Percentiles rank a stretch among this genome's conserved stretches.
phyloP scores from a whole-genome alignment of 2,888 invertebrate species.

The Xylota segnis region DNA sequence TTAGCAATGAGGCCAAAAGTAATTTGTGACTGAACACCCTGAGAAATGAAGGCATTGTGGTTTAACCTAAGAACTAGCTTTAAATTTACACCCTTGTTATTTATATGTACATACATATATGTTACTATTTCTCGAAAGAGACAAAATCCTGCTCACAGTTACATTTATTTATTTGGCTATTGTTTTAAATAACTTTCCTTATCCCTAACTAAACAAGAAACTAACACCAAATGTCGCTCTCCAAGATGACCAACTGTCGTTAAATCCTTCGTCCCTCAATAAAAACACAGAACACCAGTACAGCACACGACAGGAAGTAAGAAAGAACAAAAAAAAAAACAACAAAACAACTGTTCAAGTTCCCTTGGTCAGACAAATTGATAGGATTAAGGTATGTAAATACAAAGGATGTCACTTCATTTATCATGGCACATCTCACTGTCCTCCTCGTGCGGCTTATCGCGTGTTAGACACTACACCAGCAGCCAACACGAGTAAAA shows the following conservation, averaged over 20 bases:
- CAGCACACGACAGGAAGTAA: conserved; percentile 6
- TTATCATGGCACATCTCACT: conserved; percentile 58
- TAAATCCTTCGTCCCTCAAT: conserved; percentile 4
- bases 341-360: conserved; percentile 65
- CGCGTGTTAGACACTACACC: conserved; percentile 57
- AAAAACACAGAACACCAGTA: conserved; percentile 12
- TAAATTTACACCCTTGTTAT: too few species aligned
- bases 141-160: neutral
- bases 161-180: neutral
- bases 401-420: conserved; percentile 72
- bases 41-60: too few species aligned
- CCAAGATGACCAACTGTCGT: conserved; percentile 53
- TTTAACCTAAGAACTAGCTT: too few species aligned
- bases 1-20: too few species aligned
- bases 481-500: neutral
- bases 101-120: too few species aligned
- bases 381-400: conserved; percentile 75
- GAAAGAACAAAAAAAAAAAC: conserved; percentile 8
- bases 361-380: conserved; percentile 74
- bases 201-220: conserved; percentile 19
- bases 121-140: too few species aligned
- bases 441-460: conserved; percentile 58
- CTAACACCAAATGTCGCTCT: conserved; percentile 13
- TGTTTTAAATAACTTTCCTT: neutral
- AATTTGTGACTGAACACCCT: too few species aligned